These are phyloP conservation scores for Mesorhabditis spiculigera DNA, from an alignment of 2,888 invertebrate species.

Conservation along the genomic window DNA sequence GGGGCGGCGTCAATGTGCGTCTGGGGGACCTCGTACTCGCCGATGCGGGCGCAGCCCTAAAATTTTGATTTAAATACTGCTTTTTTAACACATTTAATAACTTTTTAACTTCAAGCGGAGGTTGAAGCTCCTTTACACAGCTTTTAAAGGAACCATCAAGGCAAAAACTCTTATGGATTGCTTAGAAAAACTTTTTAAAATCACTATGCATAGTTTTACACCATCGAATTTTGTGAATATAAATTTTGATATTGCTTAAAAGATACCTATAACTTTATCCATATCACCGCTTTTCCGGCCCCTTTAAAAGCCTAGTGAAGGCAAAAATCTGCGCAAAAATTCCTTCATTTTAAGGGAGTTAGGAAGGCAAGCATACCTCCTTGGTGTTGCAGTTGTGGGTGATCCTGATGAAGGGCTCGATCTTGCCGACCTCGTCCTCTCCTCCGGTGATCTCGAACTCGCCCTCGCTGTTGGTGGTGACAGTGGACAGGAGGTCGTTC, in stretches of 20 bases:
- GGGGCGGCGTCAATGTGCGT: background rate
- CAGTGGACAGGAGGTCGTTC: slow-evolving; percentile 33
- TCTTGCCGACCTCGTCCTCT: slow-evolving; percentile 41
- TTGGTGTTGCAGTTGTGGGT: slow-evolving; percentile 29
- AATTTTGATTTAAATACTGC: background rate
- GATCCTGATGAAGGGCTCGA: slow-evolving; percentile 41
- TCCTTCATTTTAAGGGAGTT: too few species aligned
- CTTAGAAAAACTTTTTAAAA: too few species aligned
- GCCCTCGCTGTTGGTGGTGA: slow-evolving; percentile 40
- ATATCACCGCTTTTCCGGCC: too few species aligned
- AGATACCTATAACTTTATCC: too few species aligned
- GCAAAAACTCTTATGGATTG: too few species aligned
- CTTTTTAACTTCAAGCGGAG: background rate
- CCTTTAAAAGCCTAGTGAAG: too few species aligned
- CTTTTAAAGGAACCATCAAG: too few species aligned
- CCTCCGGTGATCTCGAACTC: slow-evolving; percentile 39
- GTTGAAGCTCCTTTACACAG: too few species aligned
- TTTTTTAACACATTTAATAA: background rate
- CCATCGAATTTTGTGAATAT: too few species aligned
- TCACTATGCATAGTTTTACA: too few species aligned
- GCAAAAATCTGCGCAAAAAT: too few species aligned
- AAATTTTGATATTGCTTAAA: too few species aligned
- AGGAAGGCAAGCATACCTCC: background rate
- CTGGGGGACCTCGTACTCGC: slow-evolving; percentile 5
- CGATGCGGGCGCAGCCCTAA: background rate